Evolutionary conservation across 1,140 invertebrate species (phyloP).

Genomic region (Pseudomyrmex pallidus): DNA sequence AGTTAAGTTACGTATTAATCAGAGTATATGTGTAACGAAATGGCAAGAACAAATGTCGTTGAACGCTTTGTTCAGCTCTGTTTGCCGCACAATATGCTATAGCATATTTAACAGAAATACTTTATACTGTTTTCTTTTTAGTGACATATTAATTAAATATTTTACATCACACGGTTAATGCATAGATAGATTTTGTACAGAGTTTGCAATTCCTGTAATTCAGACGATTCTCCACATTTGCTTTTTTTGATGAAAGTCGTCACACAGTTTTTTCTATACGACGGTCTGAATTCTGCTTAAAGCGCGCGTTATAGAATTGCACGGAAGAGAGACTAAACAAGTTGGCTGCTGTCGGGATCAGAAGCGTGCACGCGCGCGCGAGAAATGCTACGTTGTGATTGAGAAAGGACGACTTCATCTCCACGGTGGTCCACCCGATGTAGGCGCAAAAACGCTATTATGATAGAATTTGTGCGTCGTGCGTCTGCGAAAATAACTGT

Average conservation of each 20-base stretch:
- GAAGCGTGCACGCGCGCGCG: conserved; percentile 16
- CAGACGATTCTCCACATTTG: conserved; percentile 53
- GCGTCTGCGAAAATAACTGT: conserved; percentile 14
- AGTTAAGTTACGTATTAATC: conserved; percentile 35
- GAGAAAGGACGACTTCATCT: conserved; percentile 76
- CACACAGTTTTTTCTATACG: conserved; percentile 62
- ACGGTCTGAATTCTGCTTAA: conserved; percentile 65
- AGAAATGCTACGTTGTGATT: conserved; percentile 45
- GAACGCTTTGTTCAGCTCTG: no score
- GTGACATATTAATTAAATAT: neutral
- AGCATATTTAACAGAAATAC: neutral
- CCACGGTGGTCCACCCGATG: conserved; percentile 66
- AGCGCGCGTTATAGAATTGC: conserved; percentile 76
- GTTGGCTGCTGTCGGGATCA: conserved; percentile 52
- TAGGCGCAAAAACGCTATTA: conserved; percentile 64
- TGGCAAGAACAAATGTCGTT: neutral
- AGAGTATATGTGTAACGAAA: neutral
- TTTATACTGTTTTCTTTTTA: neutral
- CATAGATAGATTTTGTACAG: conserved; percentile 45
- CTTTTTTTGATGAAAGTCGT: conserved; percentile 51
- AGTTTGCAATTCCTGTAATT: conserved; percentile 61
- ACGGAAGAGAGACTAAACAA: conserved; percentile 74
- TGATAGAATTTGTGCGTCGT: conserved; percentile 46
- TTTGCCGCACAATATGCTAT: neutral
- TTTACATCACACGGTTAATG: neutral